Conservation (phyloP, 2,888 invertebrate genomes). For the Drosophila colorata region DNA sequence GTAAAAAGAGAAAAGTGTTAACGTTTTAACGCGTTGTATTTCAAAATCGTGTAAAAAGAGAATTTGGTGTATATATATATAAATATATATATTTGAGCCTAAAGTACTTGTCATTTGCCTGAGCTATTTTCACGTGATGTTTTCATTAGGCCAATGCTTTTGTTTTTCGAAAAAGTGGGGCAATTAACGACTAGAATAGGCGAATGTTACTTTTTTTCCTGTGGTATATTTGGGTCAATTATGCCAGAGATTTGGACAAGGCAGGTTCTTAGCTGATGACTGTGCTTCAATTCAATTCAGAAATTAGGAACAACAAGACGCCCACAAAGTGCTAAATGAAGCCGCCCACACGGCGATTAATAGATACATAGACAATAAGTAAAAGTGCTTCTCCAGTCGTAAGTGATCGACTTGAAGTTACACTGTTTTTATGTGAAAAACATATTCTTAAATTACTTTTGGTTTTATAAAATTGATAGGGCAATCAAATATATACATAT, state of each 20-base stretch:
- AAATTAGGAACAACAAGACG: slow-evolving; percentile 18
- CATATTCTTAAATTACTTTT: neutral
- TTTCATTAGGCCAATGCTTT: slow-evolving; percentile 32
- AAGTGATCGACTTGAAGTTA: neutral
- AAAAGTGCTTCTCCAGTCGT: neutral
- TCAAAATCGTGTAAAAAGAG: too few relatives aligned
- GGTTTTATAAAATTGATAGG: neutral
- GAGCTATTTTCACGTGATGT: slow-evolving; percentile 23
- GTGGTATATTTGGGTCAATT: slow-evolving; percentile 51
- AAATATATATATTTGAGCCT: neutral
- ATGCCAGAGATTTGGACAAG: slow-evolving; percentile 28
- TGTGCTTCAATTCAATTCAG: slow-evolving; percentile 23
- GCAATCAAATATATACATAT: too few relatives aligned
- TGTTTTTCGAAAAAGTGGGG: slow-evolving; percentile 37
- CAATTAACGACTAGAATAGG: slow-evolving; percentile 14
- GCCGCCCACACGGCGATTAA: slow-evolving; percentile 27
- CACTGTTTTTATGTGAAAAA: neutral
- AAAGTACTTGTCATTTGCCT: neutral
- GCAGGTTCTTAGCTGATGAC: slow-evolving; percentile 21
- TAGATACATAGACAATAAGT: slow-evolving; percentile 1
- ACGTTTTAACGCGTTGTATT: too few relatives aligned
- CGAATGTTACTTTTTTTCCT: slow-evolving; percentile 8
- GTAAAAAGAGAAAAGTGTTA: too few relatives aligned
- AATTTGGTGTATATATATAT: neutral
- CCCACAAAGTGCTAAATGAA: slow-evolving; percentile 31